phyloP scores from a whole-genome alignment of 2,797 vertebrate genomes.

The Tangara arthus region DNA sequence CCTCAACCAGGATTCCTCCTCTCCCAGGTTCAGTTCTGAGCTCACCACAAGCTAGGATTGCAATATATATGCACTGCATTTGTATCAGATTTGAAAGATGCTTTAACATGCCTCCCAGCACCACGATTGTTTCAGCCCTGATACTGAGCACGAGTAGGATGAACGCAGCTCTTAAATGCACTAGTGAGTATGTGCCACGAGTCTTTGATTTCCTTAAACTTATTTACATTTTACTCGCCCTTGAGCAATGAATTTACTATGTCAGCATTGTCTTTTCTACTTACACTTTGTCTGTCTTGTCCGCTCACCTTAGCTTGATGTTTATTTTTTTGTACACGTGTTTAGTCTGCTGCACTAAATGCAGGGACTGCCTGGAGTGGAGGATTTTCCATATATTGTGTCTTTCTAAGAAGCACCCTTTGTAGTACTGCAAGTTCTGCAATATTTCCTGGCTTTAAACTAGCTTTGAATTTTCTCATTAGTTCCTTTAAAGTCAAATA shows the following conservation, averaged over 20 bases:
- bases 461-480: neutral
- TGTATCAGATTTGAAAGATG: constrained; percentile 65
- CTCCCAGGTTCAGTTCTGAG: constrained; percentile 20
- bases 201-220: constrained; percentile 62
- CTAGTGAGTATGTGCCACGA: constrained; percentile 47
- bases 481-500: neutral
- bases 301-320: constrained; percentile 59
- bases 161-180: constrained; percentile 51
- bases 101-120: constrained; percentile 66
- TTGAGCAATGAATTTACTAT: constrained; percentile 50
- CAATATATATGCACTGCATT: neutral
- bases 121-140: constrained; percentile 31
- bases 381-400: constrained; percentile 14
- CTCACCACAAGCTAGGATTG: constrained; percentile 39
- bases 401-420: neutral
- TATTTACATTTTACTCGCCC: constrained; percentile 60
- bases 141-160: constrained; percentile 45
- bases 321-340: constrained; percentile 45
- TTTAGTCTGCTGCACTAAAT: constrained; percentile 32
- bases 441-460: neutral
- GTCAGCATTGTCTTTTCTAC: constrained; percentile 65
- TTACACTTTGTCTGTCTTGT: constrained; percentile 54
- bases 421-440: constrained; percentile 5
- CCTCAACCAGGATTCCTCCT: constrained; percentile 4
- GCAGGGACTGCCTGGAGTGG: constrained; percentile 29